Evolutionary conservation across 1,140 invertebrate genomes (phyloP), one percentile per base, ranked within the genome.

Genomic region (Eueides isabella): DNA sequence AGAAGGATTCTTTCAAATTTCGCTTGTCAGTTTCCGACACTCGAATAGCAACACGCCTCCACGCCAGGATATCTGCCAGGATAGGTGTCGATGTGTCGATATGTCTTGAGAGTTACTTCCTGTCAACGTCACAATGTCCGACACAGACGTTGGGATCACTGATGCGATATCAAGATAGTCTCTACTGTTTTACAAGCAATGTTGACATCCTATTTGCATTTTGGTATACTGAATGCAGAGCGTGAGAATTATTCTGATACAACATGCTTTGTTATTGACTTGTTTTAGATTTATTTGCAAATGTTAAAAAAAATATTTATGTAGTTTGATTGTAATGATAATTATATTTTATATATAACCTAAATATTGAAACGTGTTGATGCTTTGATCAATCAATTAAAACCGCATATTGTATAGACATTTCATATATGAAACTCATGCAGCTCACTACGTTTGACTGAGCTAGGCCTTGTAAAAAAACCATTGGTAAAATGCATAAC

Each of bases 161-260:
- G 87, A 88, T 88, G 75, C 74, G 79, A 82, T 76, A 75, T 77
- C 48, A 75, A 69, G 90, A 90, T 90, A 89, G 75, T 77, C 66
- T 72, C 66, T 80, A 71, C 76, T 83, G 80, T 73, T 86, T 80
- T 84, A 87, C 83, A 88, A 83, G 80, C 69, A 35, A 73, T 74
- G 71, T 67, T 80, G 83, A 88, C 84, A 83, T 69, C 65, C 38
- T 72, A 89, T 92, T 91, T 88, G 89, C 88, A 90, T 92, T 81
- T 63, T 86, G 62, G 81, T 70, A 72, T 85, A 79, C 78, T 81
- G 78, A 72, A 76, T 74, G 67, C 72, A 72, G 66, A 80, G 76
- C 80, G 82, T 85, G 82, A 80, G 84, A 86, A 87, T 81, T 80
- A 77, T 81, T 74, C 72, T 38, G 26, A 41, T 70, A 14, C 33